Evolutionary conservation across 1,140 invertebrate species (phyloP).

Genomic region (Polypedilum pembai): DNA sequence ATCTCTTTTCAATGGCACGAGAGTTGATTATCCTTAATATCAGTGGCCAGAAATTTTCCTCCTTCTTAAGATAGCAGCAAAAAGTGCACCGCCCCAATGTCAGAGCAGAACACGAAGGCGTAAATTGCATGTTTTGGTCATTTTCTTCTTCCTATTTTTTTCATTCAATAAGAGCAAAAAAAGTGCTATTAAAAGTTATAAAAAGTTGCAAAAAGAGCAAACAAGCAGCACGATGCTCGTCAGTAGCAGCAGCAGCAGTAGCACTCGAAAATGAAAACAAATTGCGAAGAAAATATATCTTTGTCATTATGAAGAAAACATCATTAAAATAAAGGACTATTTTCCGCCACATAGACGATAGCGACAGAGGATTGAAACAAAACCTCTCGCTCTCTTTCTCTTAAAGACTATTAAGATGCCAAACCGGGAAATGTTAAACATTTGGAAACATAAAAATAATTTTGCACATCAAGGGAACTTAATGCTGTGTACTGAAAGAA

Average conservation of each 20-base stretch:
- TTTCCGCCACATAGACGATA: constrained; percentile 16
- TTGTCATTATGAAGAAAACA: constrained; percentile 2
- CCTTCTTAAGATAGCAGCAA: background rate
- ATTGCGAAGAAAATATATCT: background rate
- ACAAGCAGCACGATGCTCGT: background rate
- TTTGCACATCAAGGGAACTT: constrained; percentile 11
- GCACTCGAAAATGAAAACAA: background rate
- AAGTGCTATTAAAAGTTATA: background rate
- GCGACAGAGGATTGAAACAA: background rate
- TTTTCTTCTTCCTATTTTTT: background rate
- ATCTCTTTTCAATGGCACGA: too few species aligned
- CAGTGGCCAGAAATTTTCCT: too few species aligned
- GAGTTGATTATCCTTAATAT: too few species aligned
- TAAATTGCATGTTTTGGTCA: constrained; percentile 11
- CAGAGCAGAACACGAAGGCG: background rate
- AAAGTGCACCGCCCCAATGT: background rate
- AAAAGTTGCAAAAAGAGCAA: background rate
- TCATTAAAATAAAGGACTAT: constrained; percentile 19
- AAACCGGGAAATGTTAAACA: constrained; percentile 12
- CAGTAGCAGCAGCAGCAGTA: background rate
- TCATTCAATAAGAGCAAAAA: background rate
- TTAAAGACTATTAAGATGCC: constrained; percentile 12
- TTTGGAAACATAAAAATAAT: constrained; percentile 15
- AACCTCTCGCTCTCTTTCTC: background rate
- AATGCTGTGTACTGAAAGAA: background rate